These are phyloP conservation scores for Amiota minor DNA, from an alignment of 2,888 invertebrate genomes.

Conservation along the genomic window DNA sequence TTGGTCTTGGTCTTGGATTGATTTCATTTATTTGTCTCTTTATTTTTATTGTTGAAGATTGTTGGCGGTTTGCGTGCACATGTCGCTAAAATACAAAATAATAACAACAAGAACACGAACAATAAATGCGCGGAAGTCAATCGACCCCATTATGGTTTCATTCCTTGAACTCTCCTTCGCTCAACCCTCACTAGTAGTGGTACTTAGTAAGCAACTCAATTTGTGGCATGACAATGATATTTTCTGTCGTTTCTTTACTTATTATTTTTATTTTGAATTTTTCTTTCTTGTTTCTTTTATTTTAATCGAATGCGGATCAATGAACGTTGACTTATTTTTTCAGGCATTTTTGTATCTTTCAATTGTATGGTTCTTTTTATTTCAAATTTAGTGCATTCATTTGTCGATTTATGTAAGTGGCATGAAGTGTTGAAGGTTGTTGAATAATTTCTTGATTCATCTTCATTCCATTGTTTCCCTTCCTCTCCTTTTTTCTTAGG, in stretches of 20 bases:
- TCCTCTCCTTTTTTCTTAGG: slow-evolving; percentile 1
- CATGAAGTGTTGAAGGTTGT: too few relatives aligned
- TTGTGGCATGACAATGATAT: slow-evolving; percentile 19
- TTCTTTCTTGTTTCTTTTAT: neutral
- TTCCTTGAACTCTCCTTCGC: too few relatives aligned
- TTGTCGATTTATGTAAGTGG: slow-evolving; percentile 6
- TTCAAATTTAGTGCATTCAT: neutral
- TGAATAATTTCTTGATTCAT: too few relatives aligned
- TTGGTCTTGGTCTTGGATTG: neutral
- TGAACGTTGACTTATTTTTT: slow-evolving; percentile 53
- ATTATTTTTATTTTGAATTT: slow-evolving; percentile 22
- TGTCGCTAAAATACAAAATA: slow-evolving; percentile 19
- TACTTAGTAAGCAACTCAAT: neutral
- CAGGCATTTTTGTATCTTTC: slow-evolving; percentile 29
- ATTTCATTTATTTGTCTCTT: slow-evolving; percentile 1
- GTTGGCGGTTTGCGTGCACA: slow-evolving; percentile 22
- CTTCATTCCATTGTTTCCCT: slow-evolving; percentile 48
- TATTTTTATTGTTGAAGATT: neutral
- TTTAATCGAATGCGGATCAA: slow-evolving; percentile 57
- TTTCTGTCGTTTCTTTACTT: slow-evolving; percentile 20
- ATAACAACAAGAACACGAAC: slow-evolving; percentile 37
- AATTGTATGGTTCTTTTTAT: slow-evolving; percentile 24
- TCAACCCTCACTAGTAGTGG: too few relatives aligned
- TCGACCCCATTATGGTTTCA: slow-evolving; percentile 5
- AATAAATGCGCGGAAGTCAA: slow-evolving; percentile 27